These are phyloP conservation scores for Phragmatobia fuliginosa DNA, from an alignment of 2,888 invertebrate species.

Conservation along the genomic window DNA sequence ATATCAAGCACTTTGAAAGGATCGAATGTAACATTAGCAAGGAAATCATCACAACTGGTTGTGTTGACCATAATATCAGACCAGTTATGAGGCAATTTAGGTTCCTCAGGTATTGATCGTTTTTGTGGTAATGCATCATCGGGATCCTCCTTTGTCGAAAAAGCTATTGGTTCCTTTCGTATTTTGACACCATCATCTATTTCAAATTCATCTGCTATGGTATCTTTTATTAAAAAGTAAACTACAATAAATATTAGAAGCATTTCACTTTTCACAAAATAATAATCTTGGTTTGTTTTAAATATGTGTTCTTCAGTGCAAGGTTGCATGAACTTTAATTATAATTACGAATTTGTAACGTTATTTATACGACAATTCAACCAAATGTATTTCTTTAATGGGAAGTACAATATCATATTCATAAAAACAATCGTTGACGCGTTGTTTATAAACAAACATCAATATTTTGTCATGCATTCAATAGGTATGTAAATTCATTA, in stretches of 20 bases:
- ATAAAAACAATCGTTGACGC: neutral
- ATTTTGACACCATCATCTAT: neutral
- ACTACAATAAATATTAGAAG: neutral
- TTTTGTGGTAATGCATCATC: neutral
- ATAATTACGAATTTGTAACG: neutral
- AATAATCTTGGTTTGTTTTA: neutral
- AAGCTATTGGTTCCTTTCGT: neutral
- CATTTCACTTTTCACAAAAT: neutral
- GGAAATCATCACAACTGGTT: slow-evolving; percentile 68
- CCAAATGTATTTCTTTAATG: neutral
- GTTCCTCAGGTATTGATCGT: neutral
- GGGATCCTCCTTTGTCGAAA: neutral
- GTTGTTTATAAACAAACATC: slow-evolving; percentile 1
- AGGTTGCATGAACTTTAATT: neutral
- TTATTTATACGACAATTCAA: neutral
- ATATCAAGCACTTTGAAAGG: slow-evolving; percentile 55
- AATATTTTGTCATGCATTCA: neutral
- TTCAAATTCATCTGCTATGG: neutral
- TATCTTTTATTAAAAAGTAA: neutral
- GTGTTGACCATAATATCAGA: slow-evolving; percentile 50
- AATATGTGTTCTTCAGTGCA: neutral
- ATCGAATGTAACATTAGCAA: slow-evolving; percentile 59
- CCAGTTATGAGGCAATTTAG: neutral
- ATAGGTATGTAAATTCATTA: neutral
- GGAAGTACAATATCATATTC: slow-evolving; percentile 8